Evolutionary conservation across 1,140 invertebrate species (phyloP).

Genomic region (Hyposmocoma kahamanoa): DNA sequence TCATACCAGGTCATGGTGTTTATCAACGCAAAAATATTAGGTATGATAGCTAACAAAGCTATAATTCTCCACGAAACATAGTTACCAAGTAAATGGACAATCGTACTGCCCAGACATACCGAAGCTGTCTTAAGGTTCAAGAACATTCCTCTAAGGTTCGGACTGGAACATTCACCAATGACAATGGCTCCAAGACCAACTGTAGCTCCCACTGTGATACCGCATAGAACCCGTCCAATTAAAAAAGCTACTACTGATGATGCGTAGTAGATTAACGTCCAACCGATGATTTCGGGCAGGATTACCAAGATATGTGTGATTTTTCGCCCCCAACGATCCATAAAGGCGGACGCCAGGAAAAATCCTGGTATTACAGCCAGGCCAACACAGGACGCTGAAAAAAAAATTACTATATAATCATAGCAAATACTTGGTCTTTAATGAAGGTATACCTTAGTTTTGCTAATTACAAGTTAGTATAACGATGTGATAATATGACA

Average conservation of each 20-base stretch:
- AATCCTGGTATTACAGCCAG: conserved; percentile 42
- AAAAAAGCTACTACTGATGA: conserved; percentile 24
- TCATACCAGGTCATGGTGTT: conserved; percentile 37
- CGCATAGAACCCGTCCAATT: conserved; percentile 31
- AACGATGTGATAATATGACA: background rate
- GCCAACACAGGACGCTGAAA: conserved; percentile 47
- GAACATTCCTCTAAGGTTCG: conserved; percentile 34
- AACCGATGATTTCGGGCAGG: conserved; percentile 37
- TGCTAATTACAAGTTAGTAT: background rate
- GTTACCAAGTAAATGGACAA: conserved; percentile 28
- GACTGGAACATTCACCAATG: conserved; percentile 40
- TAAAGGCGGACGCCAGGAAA: conserved; percentile 41
- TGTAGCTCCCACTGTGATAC: conserved; percentile 34
- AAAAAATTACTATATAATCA: background rate
- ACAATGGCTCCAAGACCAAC: conserved; percentile 28
- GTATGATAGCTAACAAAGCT: conserved; percentile 23
- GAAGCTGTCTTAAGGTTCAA: conserved; percentile 27
- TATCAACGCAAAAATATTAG: conserved; percentile 22
- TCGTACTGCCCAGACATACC: conserved; percentile 24
- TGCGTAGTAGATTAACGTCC: conserved; percentile 41
- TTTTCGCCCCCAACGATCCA: conserved; percentile 46
- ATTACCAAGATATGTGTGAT: conserved; percentile 42
- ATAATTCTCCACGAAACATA: conserved; percentile 27
- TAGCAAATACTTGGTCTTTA: background rate
- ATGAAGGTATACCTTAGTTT: background rate